Evolutionary conservation across 2,888 invertebrate genomes (phyloP).

Genomic region (Germaria angustata): DNA sequence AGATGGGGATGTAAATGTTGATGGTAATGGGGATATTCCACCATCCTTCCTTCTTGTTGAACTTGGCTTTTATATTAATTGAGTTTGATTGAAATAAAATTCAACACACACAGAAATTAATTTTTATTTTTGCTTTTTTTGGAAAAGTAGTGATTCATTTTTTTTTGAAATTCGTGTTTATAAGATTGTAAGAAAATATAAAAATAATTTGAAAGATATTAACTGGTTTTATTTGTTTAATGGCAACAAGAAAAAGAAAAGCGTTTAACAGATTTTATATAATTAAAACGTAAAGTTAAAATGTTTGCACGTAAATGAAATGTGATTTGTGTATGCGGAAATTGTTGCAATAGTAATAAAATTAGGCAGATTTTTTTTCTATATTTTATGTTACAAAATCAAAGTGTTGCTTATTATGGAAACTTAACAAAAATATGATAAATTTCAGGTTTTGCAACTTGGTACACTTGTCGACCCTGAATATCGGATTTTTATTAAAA

Average conservation of each 20-base stretch:
- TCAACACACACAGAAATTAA: background rate
- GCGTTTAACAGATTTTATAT: background rate
- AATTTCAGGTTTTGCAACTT: background rate
- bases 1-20: conserved; percentile 10
- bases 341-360: conserved; percentile 3
- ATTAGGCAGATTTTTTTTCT: conserved; percentile 1
- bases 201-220: conserved; percentile 33
- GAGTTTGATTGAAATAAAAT: conserved; percentile 50
- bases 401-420: background rate
- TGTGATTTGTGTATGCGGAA: conserved; percentile 40
- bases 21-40: conserved; percentile 44
- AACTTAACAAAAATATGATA: background rate
- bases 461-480: background rate
- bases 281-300: conserved; percentile 37
- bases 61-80: conserved; percentile 56
- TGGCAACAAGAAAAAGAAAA: background rate
- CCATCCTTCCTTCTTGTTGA: conserved; percentile 58
- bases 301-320: conserved; percentile 32
- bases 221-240: conserved; percentile 27
- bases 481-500: background rate
- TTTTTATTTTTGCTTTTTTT: background rate
- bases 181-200: conserved; percentile 24
- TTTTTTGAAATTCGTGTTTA: background rate
- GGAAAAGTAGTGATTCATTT: conserved; percentile 27
- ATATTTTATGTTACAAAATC: background rate